Percentiles rank a stretch among this genome's conserved stretches.
Evolutionary conservation across 2,888 invertebrate genomes (phyloP).

Genomic region (Exephanes ischioxanthus): DNA sequence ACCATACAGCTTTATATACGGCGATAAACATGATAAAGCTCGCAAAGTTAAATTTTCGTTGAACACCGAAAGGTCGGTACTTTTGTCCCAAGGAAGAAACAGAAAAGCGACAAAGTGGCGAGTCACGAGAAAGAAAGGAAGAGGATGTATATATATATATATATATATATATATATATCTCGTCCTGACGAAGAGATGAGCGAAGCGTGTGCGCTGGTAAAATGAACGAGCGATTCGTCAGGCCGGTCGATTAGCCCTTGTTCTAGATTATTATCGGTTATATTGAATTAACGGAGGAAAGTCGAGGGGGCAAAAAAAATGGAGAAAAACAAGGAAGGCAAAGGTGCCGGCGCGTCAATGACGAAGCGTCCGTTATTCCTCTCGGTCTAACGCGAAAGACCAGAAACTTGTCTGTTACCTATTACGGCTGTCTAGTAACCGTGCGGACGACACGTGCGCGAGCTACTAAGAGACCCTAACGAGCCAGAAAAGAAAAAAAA

Average conservation of each 20-base stretch:
- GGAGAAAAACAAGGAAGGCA: conserved; percentile 6
- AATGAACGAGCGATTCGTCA: conserved; percentile 69
- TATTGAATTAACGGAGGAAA: conserved; percentile 67
- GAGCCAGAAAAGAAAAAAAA: conserved; percentile 11
- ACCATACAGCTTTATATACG: not conserved
- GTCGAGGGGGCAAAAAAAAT: conserved; percentile 21
- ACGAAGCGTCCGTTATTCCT: conserved; percentile 19
- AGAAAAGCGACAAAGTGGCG: conserved; percentile 23
- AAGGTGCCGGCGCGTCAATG: conserved; percentile 50
- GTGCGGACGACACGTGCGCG: conserved; percentile 19
- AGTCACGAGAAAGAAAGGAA: conserved; percentile 36
- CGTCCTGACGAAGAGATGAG: conserved; percentile 25
- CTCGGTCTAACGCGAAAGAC: conserved; percentile 11
- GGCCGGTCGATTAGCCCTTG: conserved; percentile 70
- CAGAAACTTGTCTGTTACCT: conserved; percentile 20
- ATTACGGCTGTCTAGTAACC: conserved; percentile 23
- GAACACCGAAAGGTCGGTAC: conserved; percentile 26
- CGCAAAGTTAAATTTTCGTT: not conserved
- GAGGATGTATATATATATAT: not conserved
- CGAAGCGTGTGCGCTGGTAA: conserved; percentile 65
- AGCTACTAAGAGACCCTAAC: conserved; percentile 1
- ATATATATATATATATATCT: not conserved
- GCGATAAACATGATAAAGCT: conserved; percentile 39
- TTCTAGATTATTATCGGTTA: conserved; percentile 70
- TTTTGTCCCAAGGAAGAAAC: not conserved